Percentiles rank a stretch among this genome's conserved stretches.
Evolutionary conservation across 2,797 vertebrate species (phyloP).

Genomic region (Halcyon leucocephala): DNA sequence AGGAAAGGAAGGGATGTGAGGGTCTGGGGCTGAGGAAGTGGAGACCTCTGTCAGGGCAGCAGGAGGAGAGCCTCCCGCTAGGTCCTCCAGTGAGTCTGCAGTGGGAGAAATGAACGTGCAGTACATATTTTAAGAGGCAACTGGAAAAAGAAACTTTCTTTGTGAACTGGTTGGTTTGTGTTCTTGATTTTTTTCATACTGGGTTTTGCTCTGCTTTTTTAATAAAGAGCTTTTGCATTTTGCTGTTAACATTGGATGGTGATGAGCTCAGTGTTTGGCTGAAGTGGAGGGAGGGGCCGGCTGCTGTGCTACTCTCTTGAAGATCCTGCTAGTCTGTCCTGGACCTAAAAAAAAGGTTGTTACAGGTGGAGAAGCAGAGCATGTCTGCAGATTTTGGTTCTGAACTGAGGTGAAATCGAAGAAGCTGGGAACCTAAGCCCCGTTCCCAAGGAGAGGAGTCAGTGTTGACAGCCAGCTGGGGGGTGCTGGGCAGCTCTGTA

Average conservation of each 20-base stretch:
- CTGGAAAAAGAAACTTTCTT: background rate
- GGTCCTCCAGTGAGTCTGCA: background rate
- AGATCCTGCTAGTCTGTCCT: background rate
- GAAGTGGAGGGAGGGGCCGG: background rate
- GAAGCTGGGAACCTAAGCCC: background rate
- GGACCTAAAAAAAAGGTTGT: background rate
- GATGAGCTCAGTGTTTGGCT: background rate
- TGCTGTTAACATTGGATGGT: background rate
- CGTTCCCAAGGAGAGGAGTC: no score
- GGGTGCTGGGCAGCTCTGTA: background rate
- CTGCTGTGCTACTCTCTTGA: background rate
- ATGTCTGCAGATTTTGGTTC: background rate
- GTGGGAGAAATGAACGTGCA: background rate
- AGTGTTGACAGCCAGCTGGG: background rate
- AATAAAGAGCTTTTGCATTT: constrained; percentile 45
- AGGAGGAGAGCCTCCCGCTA: background rate
- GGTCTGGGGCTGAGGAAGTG: background rate
- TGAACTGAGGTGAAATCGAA: background rate
- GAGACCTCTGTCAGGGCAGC: background rate
- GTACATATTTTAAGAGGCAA: background rate
- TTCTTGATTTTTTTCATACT: background rate
- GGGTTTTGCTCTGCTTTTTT: background rate
- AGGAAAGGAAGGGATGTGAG: background rate
- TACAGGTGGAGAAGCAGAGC: background rate
- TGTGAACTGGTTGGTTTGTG: background rate